Evolutionary conservation across 64 coral and sea anemone species (phyloP).

Genomic region (Exaiptasia diaphana): DNA sequence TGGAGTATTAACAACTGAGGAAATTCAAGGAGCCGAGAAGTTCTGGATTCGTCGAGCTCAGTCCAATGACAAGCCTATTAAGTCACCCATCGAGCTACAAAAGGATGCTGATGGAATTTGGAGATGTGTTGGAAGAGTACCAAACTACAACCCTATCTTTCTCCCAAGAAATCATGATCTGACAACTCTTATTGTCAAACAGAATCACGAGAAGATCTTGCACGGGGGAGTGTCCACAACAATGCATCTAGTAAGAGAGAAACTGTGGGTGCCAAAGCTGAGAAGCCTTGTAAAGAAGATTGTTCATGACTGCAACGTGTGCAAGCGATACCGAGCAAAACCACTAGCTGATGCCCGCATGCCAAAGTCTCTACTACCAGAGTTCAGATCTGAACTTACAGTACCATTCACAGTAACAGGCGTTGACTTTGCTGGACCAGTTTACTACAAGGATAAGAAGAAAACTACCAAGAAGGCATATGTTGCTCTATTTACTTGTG

Average conservation of each 20-base stretch:
- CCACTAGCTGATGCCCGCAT: not conserved
- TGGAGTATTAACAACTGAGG: constrained; percentile 45
- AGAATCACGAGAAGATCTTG: not conserved
- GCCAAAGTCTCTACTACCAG: not conserved
- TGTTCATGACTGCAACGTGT: constrained; percentile 8
- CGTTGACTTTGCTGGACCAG: constrained; percentile 61
- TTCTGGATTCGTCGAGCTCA: constrained; percentile 57
- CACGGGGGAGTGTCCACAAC: constrained; percentile 21
- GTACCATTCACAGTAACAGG: constrained; percentile 32
- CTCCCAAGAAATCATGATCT: constrained; percentile 10
- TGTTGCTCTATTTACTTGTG: constrained; percentile 23
- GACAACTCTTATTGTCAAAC: constrained; percentile 5
- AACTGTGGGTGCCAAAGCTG: constrained; percentile 18
- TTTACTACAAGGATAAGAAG: constrained; percentile 40
- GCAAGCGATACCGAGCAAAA: constrained; percentile 14
- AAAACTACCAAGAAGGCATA: constrained; percentile 8
- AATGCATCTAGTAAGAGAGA: not conserved
- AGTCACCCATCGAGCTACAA: constrained; percentile 9
- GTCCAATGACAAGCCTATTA: not conserved
- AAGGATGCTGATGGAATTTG: constrained; percentile 25
- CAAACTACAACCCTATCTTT: constrained; percentile 25
- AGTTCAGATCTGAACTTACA: not conserved
- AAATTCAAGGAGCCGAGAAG: constrained; percentile 41
- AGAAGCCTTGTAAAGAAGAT: constrained; percentile 31
- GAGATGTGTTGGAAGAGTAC: constrained; percentile 54